phyloP scores from a whole-genome alignment of 2,888 invertebrate genomes.

The Cataglyphis albicans region DNA sequence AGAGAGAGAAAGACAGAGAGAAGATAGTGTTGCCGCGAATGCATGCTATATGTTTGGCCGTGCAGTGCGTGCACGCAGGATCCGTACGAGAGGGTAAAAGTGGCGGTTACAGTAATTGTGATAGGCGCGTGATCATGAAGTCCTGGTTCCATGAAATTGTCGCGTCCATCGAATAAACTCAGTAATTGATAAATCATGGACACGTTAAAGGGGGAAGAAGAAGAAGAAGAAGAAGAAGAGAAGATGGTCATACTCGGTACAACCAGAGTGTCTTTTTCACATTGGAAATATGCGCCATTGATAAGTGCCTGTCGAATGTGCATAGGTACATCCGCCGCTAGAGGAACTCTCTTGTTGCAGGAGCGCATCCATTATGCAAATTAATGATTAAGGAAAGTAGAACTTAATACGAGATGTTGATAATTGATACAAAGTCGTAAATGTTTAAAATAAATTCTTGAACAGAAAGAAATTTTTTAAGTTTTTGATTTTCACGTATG shows the following conservation, averaged over 20 bases:
- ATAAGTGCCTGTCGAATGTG: conserved; percentile 58
- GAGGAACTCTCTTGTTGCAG: not conserved
- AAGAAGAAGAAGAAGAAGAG: conserved; percentile 1
- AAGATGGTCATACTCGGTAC: conserved; percentile 9
- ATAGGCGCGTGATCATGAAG: conserved; percentile 71
- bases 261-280: conserved; percentile 50
- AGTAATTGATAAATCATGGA: conserved; percentile 74
- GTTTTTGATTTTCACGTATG: not conserved
- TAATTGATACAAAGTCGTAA: not conserved
- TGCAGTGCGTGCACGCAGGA: conserved; percentile 40
- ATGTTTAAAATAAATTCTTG: not conserved
- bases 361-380: not conserved
- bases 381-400: not conserved
- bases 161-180: conserved; percentile 77
- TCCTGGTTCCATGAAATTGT: conserved; percentile 77
- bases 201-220: conserved; percentile 40
- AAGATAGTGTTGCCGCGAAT: conserved; percentile 19
- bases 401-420: not conserved
- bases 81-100: conserved; percentile 56
- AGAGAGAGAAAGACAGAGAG: not conserved
- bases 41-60: conserved; percentile 1
- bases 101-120: conserved; percentile 54
- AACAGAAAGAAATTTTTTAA: not conserved
- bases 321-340: not conserved
- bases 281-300: conserved; percentile 57